These are phyloP conservation scores for Plemyria rubiginata DNA, from an alignment of 2,888 invertebrate species.

Conservation along the genomic window DNA sequence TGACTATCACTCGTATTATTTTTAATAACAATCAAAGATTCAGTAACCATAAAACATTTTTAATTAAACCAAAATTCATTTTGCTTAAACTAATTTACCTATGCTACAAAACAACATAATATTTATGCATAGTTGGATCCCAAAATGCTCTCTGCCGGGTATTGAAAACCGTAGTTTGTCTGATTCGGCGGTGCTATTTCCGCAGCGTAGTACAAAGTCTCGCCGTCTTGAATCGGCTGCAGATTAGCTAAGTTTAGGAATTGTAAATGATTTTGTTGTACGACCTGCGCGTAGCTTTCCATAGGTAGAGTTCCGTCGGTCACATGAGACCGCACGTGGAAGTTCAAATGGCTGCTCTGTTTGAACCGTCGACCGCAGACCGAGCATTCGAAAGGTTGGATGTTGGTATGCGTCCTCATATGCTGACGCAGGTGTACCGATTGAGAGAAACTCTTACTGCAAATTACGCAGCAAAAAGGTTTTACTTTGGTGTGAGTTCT, in stretches of 20 bases:
- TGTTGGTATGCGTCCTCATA: constrained; percentile 81
- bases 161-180: constrained; percentile 24
- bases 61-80: neutral
- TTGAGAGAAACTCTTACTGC: constrained; percentile 77
- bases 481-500: constrained; percentile 80
- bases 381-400: constrained; percentile 77
- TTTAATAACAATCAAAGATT: neutral
- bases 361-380: constrained; percentile 74
- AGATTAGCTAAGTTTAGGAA: constrained; percentile 68
- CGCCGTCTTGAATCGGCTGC: constrained; percentile 70
- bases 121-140: constrained; percentile 10
- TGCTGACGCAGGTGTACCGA: constrained; percentile 79
- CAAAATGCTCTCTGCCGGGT: constrained; percentile 16
- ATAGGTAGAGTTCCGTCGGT: constrained; percentile 54
- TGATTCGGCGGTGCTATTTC: constrained; percentile 53
- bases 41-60: neutral
- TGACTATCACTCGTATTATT: too few relatives aligned
- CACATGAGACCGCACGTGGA: constrained; percentile 76
- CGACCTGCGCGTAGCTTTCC: constrained; percentile 58
- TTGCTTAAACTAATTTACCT: constrained; percentile 12
- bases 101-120: neutral
- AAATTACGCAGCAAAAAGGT: constrained; percentile 78
- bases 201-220: constrained; percentile 72
- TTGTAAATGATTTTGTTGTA: constrained; percentile 57
- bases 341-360: constrained; percentile 79